Percentiles rank a stretch among this genome's conserved stretches.
These are phyloP conservation scores for Romanomermis culicivorax DNA, from an alignment of 2,888 invertebrate species.

Conservation along the genomic window DNA sequence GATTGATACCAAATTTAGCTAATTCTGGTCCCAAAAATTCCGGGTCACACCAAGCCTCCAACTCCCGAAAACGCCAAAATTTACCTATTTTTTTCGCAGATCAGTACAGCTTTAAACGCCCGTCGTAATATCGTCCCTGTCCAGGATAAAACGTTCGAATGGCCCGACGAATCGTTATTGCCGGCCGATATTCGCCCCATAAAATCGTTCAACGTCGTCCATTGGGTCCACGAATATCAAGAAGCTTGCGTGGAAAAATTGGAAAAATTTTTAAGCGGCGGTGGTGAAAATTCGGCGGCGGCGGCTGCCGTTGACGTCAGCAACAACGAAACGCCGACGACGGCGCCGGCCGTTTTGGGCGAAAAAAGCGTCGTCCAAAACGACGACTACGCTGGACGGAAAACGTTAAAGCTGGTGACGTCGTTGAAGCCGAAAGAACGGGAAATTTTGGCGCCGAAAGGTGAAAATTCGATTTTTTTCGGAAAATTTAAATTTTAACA, in stretches of 20 bases:
- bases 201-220: slow-evolving; percentile 81
- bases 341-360: not conserved
- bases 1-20: too few relatives aligned
- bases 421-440: too few relatives aligned
- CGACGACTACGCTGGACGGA: too few relatives aligned
- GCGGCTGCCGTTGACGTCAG: not conserved
- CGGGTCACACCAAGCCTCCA: too few relatives aligned
- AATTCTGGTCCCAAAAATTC: too few relatives aligned
- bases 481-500: not conserved
- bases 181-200: slow-evolving; percentile 87
- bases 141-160: slow-evolving; percentile 68
- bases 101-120: slow-evolving; percentile 75
- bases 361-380: too few relatives aligned
- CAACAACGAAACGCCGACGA: not conserved
- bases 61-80: too few relatives aligned
- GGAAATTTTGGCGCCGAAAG: too few relatives aligned
- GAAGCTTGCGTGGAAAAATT: slow-evolving; percentile 97
- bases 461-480: not conserved
- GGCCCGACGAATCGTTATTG: slow-evolving; percentile 73
- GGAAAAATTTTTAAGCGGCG: slow-evolving; percentile 45
- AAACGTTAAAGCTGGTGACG: too few relatives aligned
- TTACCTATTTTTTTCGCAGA: slow-evolving; percentile 43
- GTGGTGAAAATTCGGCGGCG: not conserved
- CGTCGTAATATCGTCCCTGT: slow-evolving; percentile 94
- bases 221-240: slow-evolving; percentile 31